These are phyloP conservation scores for Stenodema calcarata DNA, from an alignment of 2,888 invertebrate species.

Conservation along the genomic window DNA sequence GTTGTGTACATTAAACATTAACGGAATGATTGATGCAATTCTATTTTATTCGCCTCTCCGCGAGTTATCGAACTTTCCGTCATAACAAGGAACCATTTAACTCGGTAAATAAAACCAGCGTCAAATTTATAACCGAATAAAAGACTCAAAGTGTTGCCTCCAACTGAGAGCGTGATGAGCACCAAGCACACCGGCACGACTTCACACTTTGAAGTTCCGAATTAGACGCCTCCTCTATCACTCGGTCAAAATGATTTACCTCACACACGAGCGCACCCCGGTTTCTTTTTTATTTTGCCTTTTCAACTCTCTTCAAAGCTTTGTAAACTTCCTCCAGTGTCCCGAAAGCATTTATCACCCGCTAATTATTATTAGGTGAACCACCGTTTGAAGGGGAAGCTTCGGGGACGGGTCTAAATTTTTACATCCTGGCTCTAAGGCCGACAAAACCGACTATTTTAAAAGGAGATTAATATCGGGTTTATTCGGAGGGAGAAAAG, in stretches of 20 bases:
- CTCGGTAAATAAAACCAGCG: background rate
- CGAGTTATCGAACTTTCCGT: background rate
- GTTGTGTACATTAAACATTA: no score
- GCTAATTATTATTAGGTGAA: constrained; percentile 16
- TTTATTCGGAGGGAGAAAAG: background rate
- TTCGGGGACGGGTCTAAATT: background rate
- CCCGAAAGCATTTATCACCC: background rate
- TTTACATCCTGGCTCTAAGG: constrained; percentile 1
- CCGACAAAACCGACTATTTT: constrained; percentile 5
- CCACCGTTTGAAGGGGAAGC: background rate
- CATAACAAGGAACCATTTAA: background rate
- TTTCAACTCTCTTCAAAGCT: constrained; percentile 28
- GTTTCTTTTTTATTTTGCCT: background rate
- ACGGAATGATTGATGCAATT: no score
- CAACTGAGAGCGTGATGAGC: background rate
- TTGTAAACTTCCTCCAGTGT: constrained; percentile 18
- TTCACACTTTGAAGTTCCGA: constrained; percentile 25
- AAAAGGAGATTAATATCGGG: constrained; percentile 23
- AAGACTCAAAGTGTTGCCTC: background rate
- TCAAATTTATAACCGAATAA: constrained; percentile 3
- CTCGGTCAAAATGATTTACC: constrained; percentile 7
- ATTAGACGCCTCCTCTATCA: constrained; percentile 35
- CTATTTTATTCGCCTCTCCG: background rate
- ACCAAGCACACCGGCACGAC: background rate
- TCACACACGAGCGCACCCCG: background rate